Evolutionary conservation across 2,797 vertebrate species (phyloP).

Genomic region (Falco naumanni): DNA sequence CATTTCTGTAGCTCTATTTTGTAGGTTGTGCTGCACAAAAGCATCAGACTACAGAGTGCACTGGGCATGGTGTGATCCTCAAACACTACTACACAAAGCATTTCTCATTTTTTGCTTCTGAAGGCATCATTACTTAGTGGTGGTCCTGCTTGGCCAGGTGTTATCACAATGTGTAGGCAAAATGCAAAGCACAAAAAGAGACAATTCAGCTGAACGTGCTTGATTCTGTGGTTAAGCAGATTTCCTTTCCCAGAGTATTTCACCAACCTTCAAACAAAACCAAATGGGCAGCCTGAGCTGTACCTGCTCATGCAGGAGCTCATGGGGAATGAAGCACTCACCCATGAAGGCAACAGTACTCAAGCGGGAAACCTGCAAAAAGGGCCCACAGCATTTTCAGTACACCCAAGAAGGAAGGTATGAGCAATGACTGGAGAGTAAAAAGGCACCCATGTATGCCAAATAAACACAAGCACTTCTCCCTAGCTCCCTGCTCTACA

Average conservation of each 20-base stretch:
- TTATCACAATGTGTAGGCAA: background rate
- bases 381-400: background rate
- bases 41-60: background rate
- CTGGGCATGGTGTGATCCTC: background rate
- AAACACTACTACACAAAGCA: background rate
- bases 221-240: background rate
- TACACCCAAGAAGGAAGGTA: background rate
- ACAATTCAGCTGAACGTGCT: background rate
- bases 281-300: background rate
- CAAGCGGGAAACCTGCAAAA: background rate
- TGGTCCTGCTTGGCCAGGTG: background rate
- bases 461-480: background rate
- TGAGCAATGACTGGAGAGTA: background rate
- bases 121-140: background rate
- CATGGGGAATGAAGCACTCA: background rate
- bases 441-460: background rate
- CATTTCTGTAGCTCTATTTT: background rate
- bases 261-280: background rate
- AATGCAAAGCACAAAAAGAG: background rate
- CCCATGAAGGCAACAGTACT: background rate
- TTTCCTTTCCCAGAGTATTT: background rate
- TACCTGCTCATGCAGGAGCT: background rate
- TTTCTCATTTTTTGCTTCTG: background rate
- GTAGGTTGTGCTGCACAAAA: background rate
- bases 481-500: background rate